Evolutionary conservation across 1,140 invertebrate genomes (phyloP), one percentile per base, ranked within the genome.

Genomic region (Goniozus legneri): DNA sequence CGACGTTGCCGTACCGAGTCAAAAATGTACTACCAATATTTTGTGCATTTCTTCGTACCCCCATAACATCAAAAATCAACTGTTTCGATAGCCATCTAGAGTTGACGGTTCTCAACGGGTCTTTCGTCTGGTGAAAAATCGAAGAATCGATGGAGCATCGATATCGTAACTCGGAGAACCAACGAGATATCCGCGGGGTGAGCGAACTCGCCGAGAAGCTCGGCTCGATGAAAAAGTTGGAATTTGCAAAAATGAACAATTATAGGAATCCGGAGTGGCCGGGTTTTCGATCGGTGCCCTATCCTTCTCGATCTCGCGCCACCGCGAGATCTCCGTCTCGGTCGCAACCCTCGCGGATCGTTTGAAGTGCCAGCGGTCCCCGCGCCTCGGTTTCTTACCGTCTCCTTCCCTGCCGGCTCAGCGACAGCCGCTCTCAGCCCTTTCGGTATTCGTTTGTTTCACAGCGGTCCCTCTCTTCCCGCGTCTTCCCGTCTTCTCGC

Each of bases 211-310:
- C 10, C 12, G 13, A 18, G n/a, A n/a, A n/a, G n/a, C n/a, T n/a
- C n/a, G 20, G 12, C 22, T 27, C 12, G 22, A 35, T 12, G 48
- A 57, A 75, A 75, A 71, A 73, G 71, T 65, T 43, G 62, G 73
- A 72, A 73, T 73, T 70, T 63, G 65, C 67, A 73, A 72, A 73
- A 74, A 73, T 73, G 69, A 73, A 74, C 71, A 74, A 75, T 75
- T 73, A 71, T 72, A 72, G 69, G 73, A 75, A 75, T 74, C 61
- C 69, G 62, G 68, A 68, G 66, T 68, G 45, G 44, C 39, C 14
- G 21, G 32, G 40, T 18, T 44, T 37, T 16, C 21, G 24, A 27
- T 27, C 24, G 10, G 4, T 27, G 24, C 37, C 36, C 12, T 30
- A 31, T 56, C 41, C 44, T 37, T 45, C 22, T 36, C 31, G 31